These are phyloP conservation scores for Penaeus chinensis DNA, from an alignment of 1,140 invertebrate species.

Conservation along the genomic window DNA sequence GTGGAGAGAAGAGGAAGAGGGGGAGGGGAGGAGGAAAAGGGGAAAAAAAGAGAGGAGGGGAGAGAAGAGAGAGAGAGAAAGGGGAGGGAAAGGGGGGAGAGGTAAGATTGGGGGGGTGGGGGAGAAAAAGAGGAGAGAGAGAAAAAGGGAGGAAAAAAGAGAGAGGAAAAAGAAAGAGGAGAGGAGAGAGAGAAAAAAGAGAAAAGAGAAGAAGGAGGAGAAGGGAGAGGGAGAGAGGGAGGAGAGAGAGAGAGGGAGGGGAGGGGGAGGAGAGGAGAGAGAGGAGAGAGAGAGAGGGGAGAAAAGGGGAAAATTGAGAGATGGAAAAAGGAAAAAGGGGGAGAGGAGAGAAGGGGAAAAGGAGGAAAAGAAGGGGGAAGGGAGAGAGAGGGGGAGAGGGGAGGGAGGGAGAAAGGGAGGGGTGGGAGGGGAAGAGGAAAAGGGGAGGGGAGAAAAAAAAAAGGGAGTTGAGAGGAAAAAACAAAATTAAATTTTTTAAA, in stretches of 20 bases:
- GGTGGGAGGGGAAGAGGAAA: too few relatives aligned
- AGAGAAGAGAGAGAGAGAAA: too few relatives aligned
- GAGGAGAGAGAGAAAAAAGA: constrained; percentile 1
- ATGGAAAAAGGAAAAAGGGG: not conserved
- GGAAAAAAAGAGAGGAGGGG: too few relatives aligned
- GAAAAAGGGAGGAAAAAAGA: too few relatives aligned
- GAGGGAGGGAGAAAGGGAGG: not conserved
- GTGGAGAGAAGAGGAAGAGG: too few relatives aligned
- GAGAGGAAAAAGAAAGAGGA: not conserved
- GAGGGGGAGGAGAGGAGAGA: not conserved
- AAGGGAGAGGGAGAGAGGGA: too few relatives aligned
- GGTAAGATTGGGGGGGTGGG: too few relatives aligned
- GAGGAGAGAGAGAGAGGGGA: not conserved
- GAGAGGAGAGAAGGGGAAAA: not conserved
- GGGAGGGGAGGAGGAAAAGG: too few relatives aligned
- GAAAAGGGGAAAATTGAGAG: not conserved
- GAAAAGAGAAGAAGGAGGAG: not conserved
- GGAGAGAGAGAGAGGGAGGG: not conserved
- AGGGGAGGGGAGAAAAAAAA: not conserved
- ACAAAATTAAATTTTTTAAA: too few relatives aligned
- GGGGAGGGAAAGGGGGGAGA: too few relatives aligned
- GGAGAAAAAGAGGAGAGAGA: too few relatives aligned
- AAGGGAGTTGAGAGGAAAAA: not conserved
- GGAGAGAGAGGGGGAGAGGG: too few relatives aligned
- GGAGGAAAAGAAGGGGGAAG: not conserved